Percentiles rank a stretch among this genome's conserved stretches.
Conservation (phyloP, 2,113 vertebrate genomes). For the Phyllostomus hastatus region DNA sequence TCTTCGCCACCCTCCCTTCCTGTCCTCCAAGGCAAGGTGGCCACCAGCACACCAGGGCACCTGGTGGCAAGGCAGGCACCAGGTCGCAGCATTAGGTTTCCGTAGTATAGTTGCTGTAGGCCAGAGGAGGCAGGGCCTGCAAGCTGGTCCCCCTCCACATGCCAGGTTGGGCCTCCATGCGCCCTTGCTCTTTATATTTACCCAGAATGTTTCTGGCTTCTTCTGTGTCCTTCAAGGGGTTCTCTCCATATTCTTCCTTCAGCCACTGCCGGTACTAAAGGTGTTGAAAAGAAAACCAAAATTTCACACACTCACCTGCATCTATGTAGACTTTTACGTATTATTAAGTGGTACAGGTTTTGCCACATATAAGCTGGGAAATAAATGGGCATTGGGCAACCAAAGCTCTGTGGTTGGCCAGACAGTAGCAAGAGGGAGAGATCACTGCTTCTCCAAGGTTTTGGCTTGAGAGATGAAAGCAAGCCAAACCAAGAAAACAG, state of each 20-base stretch:
- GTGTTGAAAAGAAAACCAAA: constrained; percentile 22
- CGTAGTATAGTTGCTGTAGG: constrained; percentile 77
- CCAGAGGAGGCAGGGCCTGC: constrained; percentile 75
- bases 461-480: not conserved
- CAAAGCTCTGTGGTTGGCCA: not conserved
- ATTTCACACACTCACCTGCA: not conserved
- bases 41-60: not conserved
- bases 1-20: not conserved
- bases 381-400: not conserved
- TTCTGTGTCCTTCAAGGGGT: constrained; percentile 88
- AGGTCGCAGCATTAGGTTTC: constrained; percentile 74
- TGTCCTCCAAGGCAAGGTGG: not conserved
- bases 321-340: not conserved
- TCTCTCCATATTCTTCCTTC: constrained; percentile 88
- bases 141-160: constrained; percentile 81
- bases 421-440: not conserved
- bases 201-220: constrained; percentile 87
- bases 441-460: not conserved
- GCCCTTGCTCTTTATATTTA: constrained; percentile 81
- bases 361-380: not conserved
- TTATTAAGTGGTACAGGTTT: not conserved
- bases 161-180: constrained; percentile 69
- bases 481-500: not conserved
- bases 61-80: not conserved
- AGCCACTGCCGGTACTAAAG: constrained; percentile 92